Base-by-base conservation (phyloP, 2,113 vertebrate species). In the Caranx melampygus region DNA sequence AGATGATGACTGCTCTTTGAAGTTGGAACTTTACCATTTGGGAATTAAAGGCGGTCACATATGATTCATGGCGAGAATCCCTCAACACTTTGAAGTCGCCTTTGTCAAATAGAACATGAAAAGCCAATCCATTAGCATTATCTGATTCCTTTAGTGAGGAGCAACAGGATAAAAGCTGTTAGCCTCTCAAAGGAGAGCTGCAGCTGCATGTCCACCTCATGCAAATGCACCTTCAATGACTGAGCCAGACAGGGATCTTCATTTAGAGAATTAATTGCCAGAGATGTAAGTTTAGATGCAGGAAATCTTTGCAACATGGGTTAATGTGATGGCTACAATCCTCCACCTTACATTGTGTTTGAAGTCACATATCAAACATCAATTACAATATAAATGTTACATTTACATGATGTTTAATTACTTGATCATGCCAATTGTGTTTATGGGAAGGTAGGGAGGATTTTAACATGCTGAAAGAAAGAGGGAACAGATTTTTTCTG, bases 1-100 rank as follows among this genome's bases (percentile, higher is more conserved):
- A 91, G 88, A 94, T 94, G 94, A 94, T 13, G 58, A 45, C 61
- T 93, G 94, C 94, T 93, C 91, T 95, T 92, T 94, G 92, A 96
- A 95, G 94, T 93, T 92, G 92, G 91, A 94, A 95, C 95, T 94
- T 94, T 95, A 95, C 89, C 91, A 93, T 95, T 96, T 79, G 94
- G 91, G 84, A 92, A 95, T 92, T 93, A 94, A 92, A 92, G 81
- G 88, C 92, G 93, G 93, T 95, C 37, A 47, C 66, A 62, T 55
- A n/a, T 2, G 93, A 95, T 95, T 95, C 94, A 93, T 91, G 94
- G 78, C 72, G 83, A 72, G 89, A 89, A 87, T 94, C 94, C 95
- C 95, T 91, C 91, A 85, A 85, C 90, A 88, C 83, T 92, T 90
- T 87, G 82, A 91, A 86, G 78, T 73, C 59, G 20, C 42, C 18